These are phyloP conservation scores for Calonectris borealis DNA, from an alignment of 2,113 vertebrate species.

Conservation along the genomic window DNA sequence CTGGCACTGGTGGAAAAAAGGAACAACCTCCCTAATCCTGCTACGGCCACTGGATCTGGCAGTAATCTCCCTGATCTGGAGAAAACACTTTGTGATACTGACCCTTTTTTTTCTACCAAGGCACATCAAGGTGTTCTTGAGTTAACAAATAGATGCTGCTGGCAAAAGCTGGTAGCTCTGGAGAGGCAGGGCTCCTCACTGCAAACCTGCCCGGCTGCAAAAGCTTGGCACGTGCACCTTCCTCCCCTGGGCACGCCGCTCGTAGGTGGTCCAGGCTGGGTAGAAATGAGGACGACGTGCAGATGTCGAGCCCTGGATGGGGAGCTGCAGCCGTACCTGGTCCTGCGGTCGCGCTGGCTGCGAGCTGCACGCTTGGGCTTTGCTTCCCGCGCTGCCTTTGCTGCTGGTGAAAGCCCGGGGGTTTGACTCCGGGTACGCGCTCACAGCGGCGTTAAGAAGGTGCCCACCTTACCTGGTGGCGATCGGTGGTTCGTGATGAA, in stretches of 20 bases:
- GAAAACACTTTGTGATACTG: not conserved
- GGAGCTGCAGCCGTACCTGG: not conserved
- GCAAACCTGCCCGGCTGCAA: not conserved
- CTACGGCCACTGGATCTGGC: not conserved
- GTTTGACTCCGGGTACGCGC: not conserved
- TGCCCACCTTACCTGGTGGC: not conserved
- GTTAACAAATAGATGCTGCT: not conserved
- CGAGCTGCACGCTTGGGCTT: fast-evolving
- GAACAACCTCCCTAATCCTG: not conserved
- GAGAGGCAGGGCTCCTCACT: not conserved
- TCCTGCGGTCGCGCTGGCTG: not conserved
- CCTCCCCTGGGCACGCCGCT: fast-evolving
- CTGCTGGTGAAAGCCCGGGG: not conserved
- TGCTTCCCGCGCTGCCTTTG: not conserved
- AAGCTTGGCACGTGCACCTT: not conserved
- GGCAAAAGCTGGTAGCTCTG: not conserved
- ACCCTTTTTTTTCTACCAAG: not conserved
- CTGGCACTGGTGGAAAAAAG: not conserved
- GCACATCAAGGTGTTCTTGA: not conserved
- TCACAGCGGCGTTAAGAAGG: not conserved
- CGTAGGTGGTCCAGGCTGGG: not conserved
- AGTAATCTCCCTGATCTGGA: not conserved
- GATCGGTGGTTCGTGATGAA: fast-evolving
- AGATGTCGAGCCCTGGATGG: not conserved
- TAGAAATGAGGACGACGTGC: not conserved